phyloP scores from a whole-genome alignment of 2,797 vertebrate genomes.

The Hipposideros larvatus region DNA sequence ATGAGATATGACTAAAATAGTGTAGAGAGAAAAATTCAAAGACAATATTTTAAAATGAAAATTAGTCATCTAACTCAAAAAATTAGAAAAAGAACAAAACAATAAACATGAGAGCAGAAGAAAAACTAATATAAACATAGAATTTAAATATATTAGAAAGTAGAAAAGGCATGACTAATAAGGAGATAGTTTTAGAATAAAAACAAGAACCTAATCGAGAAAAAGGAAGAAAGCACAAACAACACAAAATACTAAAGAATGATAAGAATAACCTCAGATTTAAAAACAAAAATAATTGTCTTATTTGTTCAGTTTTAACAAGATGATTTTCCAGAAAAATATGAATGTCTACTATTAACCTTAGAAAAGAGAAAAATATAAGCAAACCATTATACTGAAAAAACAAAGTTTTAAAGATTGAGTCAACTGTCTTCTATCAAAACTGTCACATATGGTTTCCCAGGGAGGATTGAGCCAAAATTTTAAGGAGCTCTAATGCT shows the following conservation, averaged over 20 bases:
- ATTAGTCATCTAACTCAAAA: not conserved
- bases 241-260: not conserved
- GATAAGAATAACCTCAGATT: not conserved
- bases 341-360: not conserved
- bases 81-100: not conserved
- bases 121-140: not conserved
- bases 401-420: conserved; percentile 31
- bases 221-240: not conserved
- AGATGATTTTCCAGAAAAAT: not conserved
- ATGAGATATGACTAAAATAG: not conserved
- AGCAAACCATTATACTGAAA: not conserved
- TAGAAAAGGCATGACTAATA: not conserved
- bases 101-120: not conserved
- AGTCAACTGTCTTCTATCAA: not conserved
- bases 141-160: not conserved
- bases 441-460: not conserved
- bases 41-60: not conserved
- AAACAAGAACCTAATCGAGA: not conserved
- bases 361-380: conserved; percentile 35
- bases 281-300: not conserved
- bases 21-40: not conserved
- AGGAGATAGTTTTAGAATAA: not conserved
- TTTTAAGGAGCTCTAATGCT: not conserved
- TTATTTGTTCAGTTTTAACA: not conserved
- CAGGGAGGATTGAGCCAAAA: not conserved